Conservation (phyloP, 2,113 vertebrate species). For the Gambusia affinis region DNA sequence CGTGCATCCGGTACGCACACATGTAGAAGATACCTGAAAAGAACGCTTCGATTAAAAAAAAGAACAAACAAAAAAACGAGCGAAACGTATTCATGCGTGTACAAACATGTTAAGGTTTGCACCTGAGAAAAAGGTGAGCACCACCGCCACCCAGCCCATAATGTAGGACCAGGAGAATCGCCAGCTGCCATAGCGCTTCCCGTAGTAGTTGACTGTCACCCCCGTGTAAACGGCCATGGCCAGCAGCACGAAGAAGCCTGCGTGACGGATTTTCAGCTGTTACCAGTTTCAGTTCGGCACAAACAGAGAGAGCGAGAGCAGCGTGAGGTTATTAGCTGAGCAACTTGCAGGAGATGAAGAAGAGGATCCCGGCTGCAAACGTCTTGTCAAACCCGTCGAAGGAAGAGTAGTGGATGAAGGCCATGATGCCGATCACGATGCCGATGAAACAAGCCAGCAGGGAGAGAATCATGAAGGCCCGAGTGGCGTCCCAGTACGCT, state of each 20-base stretch:
- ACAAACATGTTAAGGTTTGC: neutral
- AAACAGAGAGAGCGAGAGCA: neutral
- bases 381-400: constrained; percentile 82
- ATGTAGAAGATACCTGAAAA: constrained; percentile 83
- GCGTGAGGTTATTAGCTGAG: fast-evolving
- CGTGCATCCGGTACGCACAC: constrained; percentile 83
- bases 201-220: constrained; percentile 83
- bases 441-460: constrained; percentile 82
- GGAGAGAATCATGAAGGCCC: constrained; percentile 84
- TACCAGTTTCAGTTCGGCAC: neutral
- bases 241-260: constrained; percentile 83
- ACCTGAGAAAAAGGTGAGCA: constrained; percentile 85
- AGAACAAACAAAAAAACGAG: too few relatives aligned
- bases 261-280: neutral
- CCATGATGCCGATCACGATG: constrained; percentile 81
- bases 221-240: constrained; percentile 84
- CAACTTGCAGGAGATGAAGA: constrained; percentile 81
- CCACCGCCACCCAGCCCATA: constrained; percentile 83
- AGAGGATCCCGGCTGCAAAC: constrained; percentile 82
- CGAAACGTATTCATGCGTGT: neutral
- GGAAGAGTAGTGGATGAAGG: constrained; percentile 82
- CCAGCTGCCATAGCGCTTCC: constrained; percentile 83
- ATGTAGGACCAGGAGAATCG: constrained; percentile 85
- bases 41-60: neutral
- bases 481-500: constrained; percentile 83